These are phyloP conservation scores for Lindbergichthys nudifrons DNA, from an alignment of 2,797 vertebrate genomes.

Conservation along the genomic window DNA sequence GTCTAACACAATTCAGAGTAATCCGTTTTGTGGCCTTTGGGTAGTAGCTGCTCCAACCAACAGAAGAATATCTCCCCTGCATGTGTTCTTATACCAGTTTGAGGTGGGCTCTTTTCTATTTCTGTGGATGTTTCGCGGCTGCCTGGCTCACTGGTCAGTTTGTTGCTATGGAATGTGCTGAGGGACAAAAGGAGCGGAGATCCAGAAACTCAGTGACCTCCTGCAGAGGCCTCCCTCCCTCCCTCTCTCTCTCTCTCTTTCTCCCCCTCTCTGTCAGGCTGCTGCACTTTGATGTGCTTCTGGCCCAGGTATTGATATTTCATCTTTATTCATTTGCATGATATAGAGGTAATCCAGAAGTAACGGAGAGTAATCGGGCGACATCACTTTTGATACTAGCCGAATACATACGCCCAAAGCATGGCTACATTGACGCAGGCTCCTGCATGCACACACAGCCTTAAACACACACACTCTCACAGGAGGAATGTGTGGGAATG, in stretches of 20 bases:
- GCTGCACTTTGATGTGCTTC: conserved; percentile 67
- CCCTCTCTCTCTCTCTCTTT: conserved; percentile 41
- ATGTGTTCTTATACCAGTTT: conserved; percentile 29
- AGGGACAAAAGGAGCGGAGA: conserved; percentile 80
- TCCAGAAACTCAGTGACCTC: conserved; percentile 81
- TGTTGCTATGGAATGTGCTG: conserved; percentile 81
- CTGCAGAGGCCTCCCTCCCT: conserved; percentile 71
- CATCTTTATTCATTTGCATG: conserved; percentile 19
- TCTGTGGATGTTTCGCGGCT: conserved; percentile 69
- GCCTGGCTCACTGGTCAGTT: conserved; percentile 71
- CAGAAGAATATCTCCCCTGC: conserved; percentile 22
- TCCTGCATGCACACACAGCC: conserved; percentile 34
- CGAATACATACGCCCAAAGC: conserved; percentile 10
- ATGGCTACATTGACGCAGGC: conserved; percentile 56
- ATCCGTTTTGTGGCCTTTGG: conserved; percentile 7
- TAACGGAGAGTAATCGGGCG: too few relatives aligned
- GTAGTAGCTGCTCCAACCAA: background rate
- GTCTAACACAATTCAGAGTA: background rate
- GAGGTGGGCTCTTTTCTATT: conserved; percentile 60
- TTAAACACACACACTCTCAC: conserved; percentile 50
- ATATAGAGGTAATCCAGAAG: too few relatives aligned
- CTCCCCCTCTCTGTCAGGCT: conserved; percentile 42
- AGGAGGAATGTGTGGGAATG: conserved; percentile 82
- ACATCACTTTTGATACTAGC: too few relatives aligned
- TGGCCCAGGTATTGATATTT: conserved; percentile 67